These are phyloP conservation scores for Enteromius mattozi DNA, from an alignment of 2,797 vertebrate species.

Conservation along the genomic window DNA sequence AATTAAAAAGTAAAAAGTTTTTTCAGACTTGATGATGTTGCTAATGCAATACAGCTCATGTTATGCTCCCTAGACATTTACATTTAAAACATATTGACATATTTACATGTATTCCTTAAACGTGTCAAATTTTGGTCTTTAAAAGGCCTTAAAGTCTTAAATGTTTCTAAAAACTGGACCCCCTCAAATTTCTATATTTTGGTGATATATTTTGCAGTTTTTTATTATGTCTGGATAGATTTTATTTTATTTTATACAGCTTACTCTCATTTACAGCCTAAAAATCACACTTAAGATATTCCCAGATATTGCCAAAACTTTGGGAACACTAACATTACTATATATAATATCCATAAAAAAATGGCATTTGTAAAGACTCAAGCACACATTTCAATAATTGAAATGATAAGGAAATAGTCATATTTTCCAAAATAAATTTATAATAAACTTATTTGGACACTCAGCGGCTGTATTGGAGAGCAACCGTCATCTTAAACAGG, in stretches of 20 bases:
- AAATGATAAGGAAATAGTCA: background rate
- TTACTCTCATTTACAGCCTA: background rate
- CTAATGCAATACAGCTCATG: background rate
- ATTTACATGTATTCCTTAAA: background rate
- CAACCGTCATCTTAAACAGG: slow-evolving; percentile 66
- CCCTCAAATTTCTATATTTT: background rate
- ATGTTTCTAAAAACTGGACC: background rate
- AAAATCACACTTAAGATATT: background rate
- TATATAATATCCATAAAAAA: background rate
- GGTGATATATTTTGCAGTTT: background rate
- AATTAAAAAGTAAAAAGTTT: background rate
- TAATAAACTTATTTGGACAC: background rate
- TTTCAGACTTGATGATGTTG: background rate
- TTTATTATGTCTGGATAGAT: background rate
- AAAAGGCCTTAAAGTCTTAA: background rate
- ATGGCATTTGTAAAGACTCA: background rate
- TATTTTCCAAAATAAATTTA: background rate
- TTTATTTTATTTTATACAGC: background rate
- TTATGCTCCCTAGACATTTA: background rate
- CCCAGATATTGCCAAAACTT: background rate
- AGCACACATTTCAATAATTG: background rate
- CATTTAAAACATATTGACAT: background rate
- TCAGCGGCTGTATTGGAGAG: background rate
- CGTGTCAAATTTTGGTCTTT: background rate
- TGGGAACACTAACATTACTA: background rate